phyloP scores from a whole-genome alignment of 2,888 invertebrate genomes.

The Polydrusus pterygomalis region DNA sequence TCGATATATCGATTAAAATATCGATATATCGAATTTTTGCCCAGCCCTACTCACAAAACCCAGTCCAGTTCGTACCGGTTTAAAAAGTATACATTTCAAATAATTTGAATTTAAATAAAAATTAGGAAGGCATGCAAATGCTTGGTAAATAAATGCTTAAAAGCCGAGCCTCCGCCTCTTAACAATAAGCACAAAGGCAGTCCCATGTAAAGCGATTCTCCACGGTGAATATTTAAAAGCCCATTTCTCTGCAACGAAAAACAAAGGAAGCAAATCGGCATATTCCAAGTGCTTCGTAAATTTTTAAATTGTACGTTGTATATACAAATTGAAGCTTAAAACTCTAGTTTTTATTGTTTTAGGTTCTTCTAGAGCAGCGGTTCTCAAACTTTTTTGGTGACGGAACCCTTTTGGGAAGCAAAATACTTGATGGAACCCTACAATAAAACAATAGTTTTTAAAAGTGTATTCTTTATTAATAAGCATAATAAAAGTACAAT shows the following conservation, averaged over 20 bases:
- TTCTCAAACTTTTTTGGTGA: no score
- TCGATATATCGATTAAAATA: no score
- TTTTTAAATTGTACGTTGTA: slow-evolving; percentile 50
- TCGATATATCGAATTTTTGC: no score
- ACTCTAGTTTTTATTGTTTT: slow-evolving; percentile 44
- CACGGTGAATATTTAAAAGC: slow-evolving; percentile 50
- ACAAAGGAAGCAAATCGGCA: slow-evolving; percentile 52
- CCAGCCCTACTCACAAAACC: no score
- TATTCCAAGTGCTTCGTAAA: slow-evolving; percentile 54
- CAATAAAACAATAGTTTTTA: no score
- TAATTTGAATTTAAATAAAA: not conserved
- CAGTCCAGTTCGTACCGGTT: no score
- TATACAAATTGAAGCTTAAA: slow-evolving; percentile 47
- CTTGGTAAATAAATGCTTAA: slow-evolving; percentile 27
- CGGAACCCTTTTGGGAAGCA: no score
- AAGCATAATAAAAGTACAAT: no score
- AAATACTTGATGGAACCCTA: no score
- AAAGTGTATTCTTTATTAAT: no score
- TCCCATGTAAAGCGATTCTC: slow-evolving; percentile 39
- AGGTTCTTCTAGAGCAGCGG: slow-evolving; percentile 6
- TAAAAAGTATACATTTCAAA: no score
- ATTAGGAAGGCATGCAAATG: slow-evolving; percentile 17
- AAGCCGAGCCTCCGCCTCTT: slow-evolving; percentile 7
- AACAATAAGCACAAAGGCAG: slow-evolving; percentile 45
- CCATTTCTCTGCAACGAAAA: slow-evolving; percentile 45